A percentile compares a stretch with the other conserved stretches of the same genome.
phyloP scores from a whole-genome alignment of 2,888 invertebrate species.

The Dorcus parallelipipedus region DNA sequence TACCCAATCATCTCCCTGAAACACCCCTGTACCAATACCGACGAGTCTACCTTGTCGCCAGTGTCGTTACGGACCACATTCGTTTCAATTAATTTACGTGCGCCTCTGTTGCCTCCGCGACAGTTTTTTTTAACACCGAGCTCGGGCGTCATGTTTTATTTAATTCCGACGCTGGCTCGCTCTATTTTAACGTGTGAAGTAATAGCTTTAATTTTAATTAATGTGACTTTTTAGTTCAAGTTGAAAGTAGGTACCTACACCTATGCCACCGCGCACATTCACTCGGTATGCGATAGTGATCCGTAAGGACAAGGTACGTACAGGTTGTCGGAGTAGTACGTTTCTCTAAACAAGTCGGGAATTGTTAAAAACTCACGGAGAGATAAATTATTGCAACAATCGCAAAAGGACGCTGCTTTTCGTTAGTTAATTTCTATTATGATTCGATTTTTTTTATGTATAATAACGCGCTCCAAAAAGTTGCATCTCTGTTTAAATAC shows the following conservation, averaged over 20 bases:
- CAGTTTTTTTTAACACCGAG: neutral
- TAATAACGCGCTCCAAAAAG: too few relatives aligned
- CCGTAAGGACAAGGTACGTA: constrained; percentile 7
- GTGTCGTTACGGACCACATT: neutral
- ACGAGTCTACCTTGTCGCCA: too few relatives aligned
- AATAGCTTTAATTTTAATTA: constrained; percentile 7
- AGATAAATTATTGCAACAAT: neutral
- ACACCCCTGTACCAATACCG: too few relatives aligned
- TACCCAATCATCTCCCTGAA: neutral
- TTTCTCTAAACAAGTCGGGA: constrained; percentile 9
- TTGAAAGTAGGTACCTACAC: constrained; percentile 27
- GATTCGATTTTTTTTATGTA: too few relatives aligned
- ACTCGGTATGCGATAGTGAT: constrained; percentile 17
- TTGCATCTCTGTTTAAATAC: too few relatives aligned
- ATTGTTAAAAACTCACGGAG: neutral
- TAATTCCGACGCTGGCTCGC: neutral
- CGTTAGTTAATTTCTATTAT: neutral
- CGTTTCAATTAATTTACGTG: neutral
- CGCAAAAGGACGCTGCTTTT: neutral
- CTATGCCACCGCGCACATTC: constrained; percentile 23
- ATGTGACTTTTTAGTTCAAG: constrained; percentile 24
- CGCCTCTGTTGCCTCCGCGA: neutral
- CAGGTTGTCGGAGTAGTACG: neutral
- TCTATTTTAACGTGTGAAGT: neutral
- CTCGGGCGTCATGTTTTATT: neutral